These are phyloP conservation scores for Alfaro cultratus DNA, from an alignment of 2,797 vertebrate genomes.

Conservation along the genomic window DNA sequence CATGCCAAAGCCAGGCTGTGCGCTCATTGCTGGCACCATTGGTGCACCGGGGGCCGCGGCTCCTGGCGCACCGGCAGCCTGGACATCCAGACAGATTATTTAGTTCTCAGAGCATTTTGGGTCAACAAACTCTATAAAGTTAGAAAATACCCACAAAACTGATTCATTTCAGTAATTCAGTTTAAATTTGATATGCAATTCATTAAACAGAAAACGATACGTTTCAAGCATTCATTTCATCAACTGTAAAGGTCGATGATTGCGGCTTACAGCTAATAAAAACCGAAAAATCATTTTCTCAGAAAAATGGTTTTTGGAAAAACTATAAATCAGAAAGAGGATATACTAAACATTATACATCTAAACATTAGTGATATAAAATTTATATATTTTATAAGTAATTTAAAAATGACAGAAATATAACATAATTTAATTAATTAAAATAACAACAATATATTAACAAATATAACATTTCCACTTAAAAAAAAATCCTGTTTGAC, in stretches of 20 bases:
- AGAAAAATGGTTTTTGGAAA: background rate
- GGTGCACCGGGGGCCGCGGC: conserved; percentile 78
- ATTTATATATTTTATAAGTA: no score
- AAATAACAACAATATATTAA: no score
- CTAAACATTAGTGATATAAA: no score
- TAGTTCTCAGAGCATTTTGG: background rate
- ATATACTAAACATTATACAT: no score
- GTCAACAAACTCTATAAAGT: background rate
- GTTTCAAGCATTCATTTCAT: background rate
- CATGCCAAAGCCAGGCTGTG: conserved; percentile 90
- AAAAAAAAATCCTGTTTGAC: background rate
- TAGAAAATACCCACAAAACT: background rate
- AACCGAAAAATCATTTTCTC: background rate
- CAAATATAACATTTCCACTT: no score
- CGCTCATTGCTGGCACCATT: conserved; percentile 75
- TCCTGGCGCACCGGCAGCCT: conserved; percentile 78
- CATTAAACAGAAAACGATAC: background rate
- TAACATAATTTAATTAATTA: no score
- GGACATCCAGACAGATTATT: conserved; percentile 19
- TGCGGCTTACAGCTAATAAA: background rate
- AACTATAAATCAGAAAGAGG: background rate
- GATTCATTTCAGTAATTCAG: background rate
- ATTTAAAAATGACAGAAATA: no score
- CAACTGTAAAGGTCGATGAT: background rate
- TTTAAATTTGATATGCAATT: background rate